Evolutionary conservation across 2,888 invertebrate genomes (phyloP), one percentile per base, ranked within the genome.

Genomic region (Tetanocera ferruginea): DNA sequence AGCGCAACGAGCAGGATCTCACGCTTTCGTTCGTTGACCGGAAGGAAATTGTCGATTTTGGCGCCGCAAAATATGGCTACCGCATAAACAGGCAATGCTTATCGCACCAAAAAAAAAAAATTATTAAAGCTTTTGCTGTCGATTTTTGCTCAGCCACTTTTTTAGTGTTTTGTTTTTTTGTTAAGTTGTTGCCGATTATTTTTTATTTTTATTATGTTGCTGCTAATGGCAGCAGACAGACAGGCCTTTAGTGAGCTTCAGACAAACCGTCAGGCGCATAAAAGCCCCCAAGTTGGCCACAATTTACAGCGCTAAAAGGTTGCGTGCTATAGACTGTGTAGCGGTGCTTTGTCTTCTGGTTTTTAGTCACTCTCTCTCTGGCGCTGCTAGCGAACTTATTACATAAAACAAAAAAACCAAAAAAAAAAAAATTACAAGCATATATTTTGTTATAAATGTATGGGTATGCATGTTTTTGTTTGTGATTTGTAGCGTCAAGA

Each of bases 31-130:
- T 66, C 66, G 51, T 69, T 69, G 51, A 49, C 51, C 69, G 69
- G 69, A 69, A 69, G 69, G 23, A 69, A 69, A 25, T 19, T 9
- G 25, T 49, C 51, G 69, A 69, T 69, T 69, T 69, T 49, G 51
- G 69, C 23, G n/a, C 55, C n/a, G 6, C 31, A 37, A 34, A 69
- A 69, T 69, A 43, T 49, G 49, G 69, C 49, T 14, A 17, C 62
- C 28, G 62, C 62, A 57, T 57, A 8, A 31, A 31, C 64, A 31
- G 64, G 2, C 31, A 11, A 60, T 25, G 25, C 23, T 28, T 25
- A 28, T 60, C 37, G 5, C 1, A 6, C 37, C n/a, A n/a, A n/a
- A 52, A 19, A 19, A 3, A 52, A 52, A 52, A 52, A 52, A 3
- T 3, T 52, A 6, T 52, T 19, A 52, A 52, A 5, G 6, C 17